Conservation (phyloP, 2,888 invertebrate genomes). For the Cheilosia grossa region DNA sequence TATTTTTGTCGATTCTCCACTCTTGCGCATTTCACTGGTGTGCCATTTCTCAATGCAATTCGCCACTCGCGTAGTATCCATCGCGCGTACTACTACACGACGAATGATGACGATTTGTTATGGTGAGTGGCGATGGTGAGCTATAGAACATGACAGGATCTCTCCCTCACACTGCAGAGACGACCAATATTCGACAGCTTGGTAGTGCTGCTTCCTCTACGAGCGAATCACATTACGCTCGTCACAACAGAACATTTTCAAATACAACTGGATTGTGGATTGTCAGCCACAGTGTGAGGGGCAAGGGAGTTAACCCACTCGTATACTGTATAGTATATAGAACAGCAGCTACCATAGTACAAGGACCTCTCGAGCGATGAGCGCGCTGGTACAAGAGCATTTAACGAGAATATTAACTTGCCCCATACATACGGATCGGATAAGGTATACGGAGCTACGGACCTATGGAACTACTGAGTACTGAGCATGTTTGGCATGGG, state of each 20-base stretch:
- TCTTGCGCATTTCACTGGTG: conserved; percentile 10
- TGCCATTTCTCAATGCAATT: conserved; percentile 63
- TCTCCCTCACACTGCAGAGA: conserved; percentile 36
- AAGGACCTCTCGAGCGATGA: conserved; percentile 60
- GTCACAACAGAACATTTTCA: conserved; percentile 53
- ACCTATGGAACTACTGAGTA: too few relatives aligned
- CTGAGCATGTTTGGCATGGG: conserved; percentile 42
- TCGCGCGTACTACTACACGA: conserved; percentile 64
- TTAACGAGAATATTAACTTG: conserved; percentile 48
- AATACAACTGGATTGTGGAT: conserved; percentile 31
- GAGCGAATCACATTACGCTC: conserved; percentile 31
- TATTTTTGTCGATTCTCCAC: conserved; percentile 18
- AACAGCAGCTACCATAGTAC: conserved; percentile 49
- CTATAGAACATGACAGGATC: conserved; percentile 14
- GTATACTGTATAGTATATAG: conserved; percentile 38
- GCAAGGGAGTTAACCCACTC: conserved; percentile 3
- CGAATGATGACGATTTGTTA: conserved; percentile 31
- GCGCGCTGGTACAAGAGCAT: conserved; percentile 25
- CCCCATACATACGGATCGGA: not conserved
- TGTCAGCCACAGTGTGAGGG: not conserved
- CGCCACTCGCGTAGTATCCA: conserved; percentile 58
- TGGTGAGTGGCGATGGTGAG: not conserved
- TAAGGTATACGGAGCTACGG: not conserved
- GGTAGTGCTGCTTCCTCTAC: conserved; percentile 14
- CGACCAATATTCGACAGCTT: not conserved